Evolutionary conservation across 2,888 invertebrate genomes (phyloP).

Genomic region (Aproaerema taeniolella): DNA sequence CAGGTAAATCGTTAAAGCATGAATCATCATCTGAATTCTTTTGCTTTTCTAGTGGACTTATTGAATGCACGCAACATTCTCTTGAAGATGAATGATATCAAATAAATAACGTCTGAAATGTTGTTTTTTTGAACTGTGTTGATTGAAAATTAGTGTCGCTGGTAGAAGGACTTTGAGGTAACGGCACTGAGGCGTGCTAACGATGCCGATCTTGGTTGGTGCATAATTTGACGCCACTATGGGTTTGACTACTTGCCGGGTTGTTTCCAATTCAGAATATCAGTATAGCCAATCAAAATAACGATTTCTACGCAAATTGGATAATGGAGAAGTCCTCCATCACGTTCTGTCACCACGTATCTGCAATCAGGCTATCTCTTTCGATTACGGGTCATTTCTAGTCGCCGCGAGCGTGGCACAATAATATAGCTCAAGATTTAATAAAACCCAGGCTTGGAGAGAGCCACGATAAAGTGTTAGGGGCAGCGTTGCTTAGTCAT

Average conservation of each 20-base stretch:
- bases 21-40: too few species aligned
- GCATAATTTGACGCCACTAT: not conserved
- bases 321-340: constrained; percentile 30
- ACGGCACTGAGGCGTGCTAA: too few species aligned
- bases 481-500: constrained; percentile 49
- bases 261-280: constrained; percentile 5
- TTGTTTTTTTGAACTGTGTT: too few species aligned
- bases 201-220: too few species aligned
- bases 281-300: constrained; percentile 14
- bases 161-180: too few species aligned
- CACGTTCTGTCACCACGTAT: constrained; percentile 31
- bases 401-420: constrained; percentile 48
- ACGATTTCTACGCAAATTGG: constrained; percentile 31
- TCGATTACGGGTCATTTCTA: constrained; percentile 43
- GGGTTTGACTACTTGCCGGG: not conserved
- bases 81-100: too few species aligned
- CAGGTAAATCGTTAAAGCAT: too few species aligned
- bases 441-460: constrained; percentile 53
- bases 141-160: too few species aligned
- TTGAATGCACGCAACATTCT: too few species aligned
- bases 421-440: constrained; percentile 59
- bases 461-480: constrained; percentile 60
- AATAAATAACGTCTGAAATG: too few species aligned
- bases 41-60: too few species aligned
- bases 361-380: constrained; percentile 36